Conservation (phyloP, 2,113 vertebrate genomes). For the Psilopsiagon aymara region DNA sequence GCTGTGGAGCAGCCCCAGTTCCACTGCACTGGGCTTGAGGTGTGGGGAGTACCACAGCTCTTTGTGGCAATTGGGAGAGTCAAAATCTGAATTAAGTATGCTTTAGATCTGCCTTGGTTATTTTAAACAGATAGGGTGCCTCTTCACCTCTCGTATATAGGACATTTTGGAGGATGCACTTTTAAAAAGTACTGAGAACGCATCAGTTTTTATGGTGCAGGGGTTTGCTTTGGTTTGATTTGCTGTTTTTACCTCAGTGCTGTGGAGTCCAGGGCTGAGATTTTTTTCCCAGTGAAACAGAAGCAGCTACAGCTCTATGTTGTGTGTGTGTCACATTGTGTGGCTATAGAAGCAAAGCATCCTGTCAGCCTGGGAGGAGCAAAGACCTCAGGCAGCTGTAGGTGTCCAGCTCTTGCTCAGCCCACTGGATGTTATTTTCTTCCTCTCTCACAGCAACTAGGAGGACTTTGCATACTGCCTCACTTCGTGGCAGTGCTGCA, state of each 20-base stretch:
- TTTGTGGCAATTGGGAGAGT: fast-evolving
- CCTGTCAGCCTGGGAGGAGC: not conserved
- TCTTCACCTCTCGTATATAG: not conserved
- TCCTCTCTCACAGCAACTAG: not conserved
- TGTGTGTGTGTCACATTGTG: not conserved
- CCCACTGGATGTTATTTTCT: not conserved
- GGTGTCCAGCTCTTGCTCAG: not conserved
- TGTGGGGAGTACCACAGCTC: not conserved
- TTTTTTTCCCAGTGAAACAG: not conserved
- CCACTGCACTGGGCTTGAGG: not conserved
- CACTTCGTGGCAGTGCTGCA: not conserved
- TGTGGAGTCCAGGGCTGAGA: not conserved
- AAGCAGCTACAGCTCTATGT: not conserved
- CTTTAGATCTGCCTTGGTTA: not conserved
- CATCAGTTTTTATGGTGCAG: not conserved
- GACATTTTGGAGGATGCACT: not conserved
- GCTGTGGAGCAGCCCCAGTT: not conserved
- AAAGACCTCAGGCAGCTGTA: not conserved
- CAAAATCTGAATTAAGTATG: not conserved
- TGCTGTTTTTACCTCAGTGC: no score
- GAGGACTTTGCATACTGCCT: not conserved
- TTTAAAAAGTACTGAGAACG: not conserved
- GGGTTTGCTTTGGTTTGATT: not conserved
- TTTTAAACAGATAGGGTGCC: not conserved
- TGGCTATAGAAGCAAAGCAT: not conserved